These are phyloP conservation scores for Rutpela maculata DNA, from an alignment of 2,888 invertebrate species.

Conservation along the genomic window DNA sequence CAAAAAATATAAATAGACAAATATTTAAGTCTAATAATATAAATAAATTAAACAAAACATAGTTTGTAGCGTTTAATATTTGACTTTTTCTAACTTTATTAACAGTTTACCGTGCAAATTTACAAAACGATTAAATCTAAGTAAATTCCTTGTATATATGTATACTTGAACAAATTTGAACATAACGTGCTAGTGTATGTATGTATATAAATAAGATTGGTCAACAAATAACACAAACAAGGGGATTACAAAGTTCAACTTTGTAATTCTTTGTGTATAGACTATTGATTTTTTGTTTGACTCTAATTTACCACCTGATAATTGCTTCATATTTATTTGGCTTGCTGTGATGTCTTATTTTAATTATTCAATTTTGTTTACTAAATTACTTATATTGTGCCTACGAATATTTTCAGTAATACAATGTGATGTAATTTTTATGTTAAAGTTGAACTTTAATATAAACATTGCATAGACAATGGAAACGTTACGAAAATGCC, in stretches of 20 bases:
- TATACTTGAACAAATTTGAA: constrained; percentile 58
- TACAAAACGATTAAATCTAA: constrained; percentile 67
- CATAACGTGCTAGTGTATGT: constrained; percentile 56
- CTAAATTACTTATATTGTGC: background rate
- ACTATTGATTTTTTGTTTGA: constrained; percentile 64
- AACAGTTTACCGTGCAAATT: constrained; percentile 67
- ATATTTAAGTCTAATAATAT: constrained; percentile 68
- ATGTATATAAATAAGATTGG: constrained; percentile 66
- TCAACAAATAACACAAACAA: constrained; percentile 66
- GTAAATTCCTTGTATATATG: constrained; percentile 59
- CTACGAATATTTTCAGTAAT: background rate
- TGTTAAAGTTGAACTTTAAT: background rate
- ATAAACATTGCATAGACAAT: no score
- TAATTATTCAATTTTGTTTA: constrained; percentile 14
- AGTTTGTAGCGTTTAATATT: constrained; percentile 61
- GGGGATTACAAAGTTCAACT: constrained; percentile 62
- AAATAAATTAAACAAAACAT: constrained; percentile 63
- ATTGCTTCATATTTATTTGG: constrained; percentile 48
- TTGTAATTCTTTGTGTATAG: constrained; percentile 62
- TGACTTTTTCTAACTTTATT: constrained; percentile 64
- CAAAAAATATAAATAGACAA: constrained; percentile 64
- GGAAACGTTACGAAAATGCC: no score
- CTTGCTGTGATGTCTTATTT: constrained; percentile 35
- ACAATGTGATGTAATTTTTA: background rate
- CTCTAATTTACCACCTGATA: constrained; percentile 61